These are phyloP conservation scores for Phthorimaea operculella DNA, from an alignment of 1,140 invertebrate genomes.

Conservation along the genomic window DNA sequence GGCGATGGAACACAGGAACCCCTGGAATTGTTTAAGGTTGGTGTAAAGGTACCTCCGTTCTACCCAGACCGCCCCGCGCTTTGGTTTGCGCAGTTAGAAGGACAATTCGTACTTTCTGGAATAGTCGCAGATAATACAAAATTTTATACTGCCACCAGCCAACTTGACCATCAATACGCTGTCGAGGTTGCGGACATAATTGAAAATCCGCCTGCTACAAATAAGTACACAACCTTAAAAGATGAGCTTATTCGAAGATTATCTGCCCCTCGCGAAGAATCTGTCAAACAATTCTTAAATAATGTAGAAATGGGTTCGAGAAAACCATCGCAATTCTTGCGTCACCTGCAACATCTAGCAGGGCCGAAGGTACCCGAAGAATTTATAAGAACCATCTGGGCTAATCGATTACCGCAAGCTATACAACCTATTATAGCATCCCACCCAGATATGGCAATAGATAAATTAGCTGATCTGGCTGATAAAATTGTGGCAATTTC, in stretches of 20 bases:
- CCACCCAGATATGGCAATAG: neutral
- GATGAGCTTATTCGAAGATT: neutral
- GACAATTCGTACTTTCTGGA: neutral
- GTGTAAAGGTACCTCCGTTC: conserved; percentile 1
- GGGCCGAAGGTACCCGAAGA: neutral
- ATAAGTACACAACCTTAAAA: neutral
- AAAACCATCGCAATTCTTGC: conserved; percentile 1
- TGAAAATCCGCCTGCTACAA: neutral
- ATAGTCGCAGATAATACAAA: neutral
- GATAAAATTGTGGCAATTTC: neutral
- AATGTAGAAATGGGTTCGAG: neutral
- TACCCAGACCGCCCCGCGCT: neutral
- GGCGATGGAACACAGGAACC: no score
- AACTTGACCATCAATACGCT: neutral
- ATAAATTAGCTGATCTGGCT: neutral
- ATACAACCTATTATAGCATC: neutral
- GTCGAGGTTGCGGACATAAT: no score
- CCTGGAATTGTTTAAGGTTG: neutral
- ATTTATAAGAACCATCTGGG: neutral
- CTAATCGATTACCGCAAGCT: neutral
- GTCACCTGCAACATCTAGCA: no score
- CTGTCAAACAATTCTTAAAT: neutral
- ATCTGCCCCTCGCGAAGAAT: neutral
- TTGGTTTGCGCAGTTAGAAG: neutral
- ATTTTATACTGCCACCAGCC: neutral